Conservation (phyloP, 2,113 vertebrate genomes). For the Capreolus pygargus region DNA sequence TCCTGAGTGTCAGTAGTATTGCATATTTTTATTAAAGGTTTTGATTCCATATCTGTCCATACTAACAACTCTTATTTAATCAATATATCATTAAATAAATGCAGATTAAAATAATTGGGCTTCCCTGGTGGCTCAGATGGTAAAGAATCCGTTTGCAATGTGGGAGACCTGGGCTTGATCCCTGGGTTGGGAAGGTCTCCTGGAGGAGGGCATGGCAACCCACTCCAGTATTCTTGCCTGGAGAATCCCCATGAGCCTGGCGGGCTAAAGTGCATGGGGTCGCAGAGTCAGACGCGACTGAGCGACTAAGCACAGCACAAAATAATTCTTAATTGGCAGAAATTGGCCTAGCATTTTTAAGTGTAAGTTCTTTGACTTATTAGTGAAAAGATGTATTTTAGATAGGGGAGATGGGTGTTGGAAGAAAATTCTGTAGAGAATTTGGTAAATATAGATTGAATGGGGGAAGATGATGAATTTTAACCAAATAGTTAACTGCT, state of each 20-base stretch:
- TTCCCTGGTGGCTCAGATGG: background rate
- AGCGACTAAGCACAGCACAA: background rate
- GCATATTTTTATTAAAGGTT: background rate
- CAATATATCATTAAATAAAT: background rate
- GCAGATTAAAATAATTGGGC: background rate
- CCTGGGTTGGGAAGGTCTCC: background rate
- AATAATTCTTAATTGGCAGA: background rate
- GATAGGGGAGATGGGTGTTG: background rate
- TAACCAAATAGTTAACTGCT: background rate
- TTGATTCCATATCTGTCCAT: background rate
- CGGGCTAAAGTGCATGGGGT: background rate
- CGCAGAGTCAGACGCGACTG: background rate
- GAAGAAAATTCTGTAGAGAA: background rate
- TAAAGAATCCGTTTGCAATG: background rate
- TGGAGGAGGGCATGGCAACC: background rate
- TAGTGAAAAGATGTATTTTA: conserved; percentile 3
- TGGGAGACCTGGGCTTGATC: background rate
- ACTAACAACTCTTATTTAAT: background rate
- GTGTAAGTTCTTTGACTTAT: background rate
- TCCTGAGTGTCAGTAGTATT: background rate
- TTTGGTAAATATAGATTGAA: background rate
- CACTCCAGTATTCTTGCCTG: background rate
- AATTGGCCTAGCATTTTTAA: conserved; percentile 18
- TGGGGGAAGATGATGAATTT: conserved; percentile 11
- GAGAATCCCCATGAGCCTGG: background rate